Evolutionary conservation across 2,888 invertebrate species (phyloP).

Genomic region (Amiota mariae): DNA sequence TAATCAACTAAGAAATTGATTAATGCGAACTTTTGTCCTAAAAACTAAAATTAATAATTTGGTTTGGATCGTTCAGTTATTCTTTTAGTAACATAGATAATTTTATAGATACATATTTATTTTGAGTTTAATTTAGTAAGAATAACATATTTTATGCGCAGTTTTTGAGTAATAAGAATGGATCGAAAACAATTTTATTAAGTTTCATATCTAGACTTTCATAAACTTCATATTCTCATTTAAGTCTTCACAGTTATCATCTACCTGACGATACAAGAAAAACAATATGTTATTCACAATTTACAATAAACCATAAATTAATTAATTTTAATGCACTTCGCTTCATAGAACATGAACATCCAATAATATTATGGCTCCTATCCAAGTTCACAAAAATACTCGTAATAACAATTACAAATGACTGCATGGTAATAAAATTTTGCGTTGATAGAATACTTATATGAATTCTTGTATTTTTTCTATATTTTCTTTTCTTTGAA

Average conservation of each 20-base stretch:
- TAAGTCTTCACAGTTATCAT: conserved; percentile 12
- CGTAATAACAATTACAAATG: conserved; percentile 26
- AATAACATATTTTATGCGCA: conserved; percentile 20
- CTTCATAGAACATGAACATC: conserved; percentile 19
- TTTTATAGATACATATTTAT: too few relatives aligned
- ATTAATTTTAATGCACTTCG: conserved; percentile 16
- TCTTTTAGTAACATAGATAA: too few relatives aligned
- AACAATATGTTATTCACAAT: neutral
- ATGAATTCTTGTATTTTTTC: conserved; percentile 57
- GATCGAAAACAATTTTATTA: too few relatives aligned
- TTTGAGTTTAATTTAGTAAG: too few relatives aligned
- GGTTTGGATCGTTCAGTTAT: too few relatives aligned
- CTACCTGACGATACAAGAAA: conserved; percentile 4
- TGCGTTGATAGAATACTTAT: conserved; percentile 50
- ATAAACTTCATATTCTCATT: neutral
- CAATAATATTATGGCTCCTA: conserved; percentile 37
- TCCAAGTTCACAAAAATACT: conserved; percentile 24
- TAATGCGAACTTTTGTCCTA: neutral
- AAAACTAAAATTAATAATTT: too few relatives aligned
- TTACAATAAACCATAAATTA: neutral
- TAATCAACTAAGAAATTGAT: neutral
- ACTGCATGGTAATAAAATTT: conserved; percentile 31
- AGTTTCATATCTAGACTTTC: too few relatives aligned
- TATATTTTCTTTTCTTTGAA: conserved; percentile 48
- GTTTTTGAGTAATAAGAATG: neutral